Conservation (phyloP, 2,888 invertebrate genomes). For the Apamea crenata region DNA sequence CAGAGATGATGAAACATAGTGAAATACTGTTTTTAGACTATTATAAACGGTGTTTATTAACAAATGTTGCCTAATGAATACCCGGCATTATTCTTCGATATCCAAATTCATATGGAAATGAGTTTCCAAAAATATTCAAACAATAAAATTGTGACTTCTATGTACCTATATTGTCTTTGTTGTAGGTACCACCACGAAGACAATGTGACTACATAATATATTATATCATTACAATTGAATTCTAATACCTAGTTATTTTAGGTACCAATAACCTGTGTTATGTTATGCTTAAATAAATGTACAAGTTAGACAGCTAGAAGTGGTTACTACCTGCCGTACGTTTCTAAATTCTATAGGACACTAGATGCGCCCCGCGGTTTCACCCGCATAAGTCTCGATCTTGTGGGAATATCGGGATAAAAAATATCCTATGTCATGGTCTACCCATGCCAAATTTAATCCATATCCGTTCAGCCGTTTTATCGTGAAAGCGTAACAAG, state of each 20-base stretch:
- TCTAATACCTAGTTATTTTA: not conserved
- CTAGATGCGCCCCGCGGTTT: no score
- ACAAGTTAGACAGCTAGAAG: not conserved
- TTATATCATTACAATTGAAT: conserved; percentile 7
- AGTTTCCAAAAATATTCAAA: conserved; percentile 28
- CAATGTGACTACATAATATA: conserved; percentile 23
- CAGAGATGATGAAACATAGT: no score
- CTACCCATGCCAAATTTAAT: no score
- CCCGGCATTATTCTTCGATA: not conserved
- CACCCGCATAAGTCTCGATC: no score
- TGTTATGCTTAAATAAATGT: not conserved
- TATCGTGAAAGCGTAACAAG: no score
- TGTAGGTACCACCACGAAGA: not conserved
- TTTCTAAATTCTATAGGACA: not conserved
- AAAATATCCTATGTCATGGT: no score
- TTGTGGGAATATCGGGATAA: no score
- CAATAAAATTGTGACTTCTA: conserved; percentile 9
- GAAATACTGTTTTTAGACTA: no score
- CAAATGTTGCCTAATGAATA: no score
- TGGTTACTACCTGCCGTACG: not conserved
- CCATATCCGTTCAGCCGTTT: no score
- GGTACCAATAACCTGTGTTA: not conserved
- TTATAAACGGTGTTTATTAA: no score
- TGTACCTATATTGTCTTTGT: not conserved
- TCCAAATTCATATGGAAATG: conserved; percentile 31